Evolutionary conservation across 2,797 vertebrate genomes (phyloP).

Genomic region (Anguilla pacifica): DNA sequence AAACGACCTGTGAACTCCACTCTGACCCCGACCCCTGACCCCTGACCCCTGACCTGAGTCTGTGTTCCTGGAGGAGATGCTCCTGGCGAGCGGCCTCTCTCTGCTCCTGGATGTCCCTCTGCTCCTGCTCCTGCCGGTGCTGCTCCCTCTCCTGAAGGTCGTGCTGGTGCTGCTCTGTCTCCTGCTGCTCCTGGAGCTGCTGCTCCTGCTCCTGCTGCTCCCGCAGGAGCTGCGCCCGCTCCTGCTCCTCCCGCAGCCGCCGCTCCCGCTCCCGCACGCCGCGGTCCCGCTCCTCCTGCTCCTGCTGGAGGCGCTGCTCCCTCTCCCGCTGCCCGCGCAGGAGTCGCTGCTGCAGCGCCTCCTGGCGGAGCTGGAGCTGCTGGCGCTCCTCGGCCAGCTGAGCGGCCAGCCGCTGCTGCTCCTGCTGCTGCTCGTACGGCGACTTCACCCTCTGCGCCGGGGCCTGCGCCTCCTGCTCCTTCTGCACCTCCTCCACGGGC

Average conservation of each 20-base stretch:
- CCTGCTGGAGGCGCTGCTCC: conserved; percentile 75
- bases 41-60: conserved; percentile 67
- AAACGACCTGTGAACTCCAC: neutral
- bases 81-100: conserved; percentile 71
- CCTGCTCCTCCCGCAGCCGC: conserved; percentile 64
- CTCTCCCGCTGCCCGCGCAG: conserved; percentile 70
- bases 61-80: conserved; percentile 65
- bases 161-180: conserved; percentile 44
- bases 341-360: conserved; percentile 75
- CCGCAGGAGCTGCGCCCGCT: neutral
- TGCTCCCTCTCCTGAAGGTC: conserved; percentile 67
- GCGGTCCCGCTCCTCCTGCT: conserved; percentile 68
- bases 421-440: conserved; percentile 84
- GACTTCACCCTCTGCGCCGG: conserved; percentile 65
- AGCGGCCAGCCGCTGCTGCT: conserved; percentile 83
- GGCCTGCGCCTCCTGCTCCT: conserved; percentile 42
- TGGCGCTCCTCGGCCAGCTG: conserved; percentile 74
- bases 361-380: conserved; percentile 77
- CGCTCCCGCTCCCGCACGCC: conserved; percentile 68
- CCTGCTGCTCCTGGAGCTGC: conserved; percentile 63
- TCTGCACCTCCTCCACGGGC: conserved; percentile 62
- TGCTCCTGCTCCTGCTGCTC: conserved; percentile 70
- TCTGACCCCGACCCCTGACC: neutral
- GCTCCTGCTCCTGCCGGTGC: conserved; percentile 71
- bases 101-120: conserved; percentile 72